Conservation (phyloP, 2,888 invertebrate species). For the Stenichneumon culpator region DNA sequence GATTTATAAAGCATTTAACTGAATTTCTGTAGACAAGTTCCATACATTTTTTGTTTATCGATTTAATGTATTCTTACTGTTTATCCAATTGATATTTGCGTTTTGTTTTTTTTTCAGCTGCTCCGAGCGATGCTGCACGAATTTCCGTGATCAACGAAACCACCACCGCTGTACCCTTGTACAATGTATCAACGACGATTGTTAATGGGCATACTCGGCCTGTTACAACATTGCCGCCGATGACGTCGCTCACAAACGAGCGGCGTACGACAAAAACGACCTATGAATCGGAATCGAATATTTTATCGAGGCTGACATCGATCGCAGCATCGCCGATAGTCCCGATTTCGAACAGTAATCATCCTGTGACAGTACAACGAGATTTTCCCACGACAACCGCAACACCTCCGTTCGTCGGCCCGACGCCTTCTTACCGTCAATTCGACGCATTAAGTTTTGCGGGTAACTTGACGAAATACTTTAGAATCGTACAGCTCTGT, state of each 20-base stretch:
- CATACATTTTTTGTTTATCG: neutral
- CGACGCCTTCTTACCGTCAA: conserved; percentile 12
- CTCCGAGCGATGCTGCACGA: neutral
- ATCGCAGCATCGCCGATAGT: neutral
- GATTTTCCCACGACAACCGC: conserved; percentile 39
- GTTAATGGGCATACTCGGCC: conserved; percentile 15
- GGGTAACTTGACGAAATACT: conserved; percentile 20
- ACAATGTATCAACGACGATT: neutral
- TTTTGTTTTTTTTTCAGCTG: conserved; percentile 19
- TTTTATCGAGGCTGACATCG: conserved; percentile 1
- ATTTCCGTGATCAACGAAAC: conserved; percentile 7
- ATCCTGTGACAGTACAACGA: neutral
- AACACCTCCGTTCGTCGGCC: conserved; percentile 23
- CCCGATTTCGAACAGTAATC: neutral
- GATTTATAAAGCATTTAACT: too few species aligned
- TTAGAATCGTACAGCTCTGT: neutral
- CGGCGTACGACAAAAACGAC: neutral
- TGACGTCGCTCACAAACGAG: neutral
- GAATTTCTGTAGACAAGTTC: too few species aligned
- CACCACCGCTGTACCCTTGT: conserved; percentile 32
- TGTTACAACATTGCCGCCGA: neutral
- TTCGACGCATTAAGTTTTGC: conserved; percentile 52
- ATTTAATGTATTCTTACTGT: neutral
- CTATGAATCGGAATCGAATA: neutral
- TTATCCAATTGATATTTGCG: neutral